Evolutionary conservation across 2,797 vertebrate species (phyloP).

Genomic region (Cossypha polioptera): DNA sequence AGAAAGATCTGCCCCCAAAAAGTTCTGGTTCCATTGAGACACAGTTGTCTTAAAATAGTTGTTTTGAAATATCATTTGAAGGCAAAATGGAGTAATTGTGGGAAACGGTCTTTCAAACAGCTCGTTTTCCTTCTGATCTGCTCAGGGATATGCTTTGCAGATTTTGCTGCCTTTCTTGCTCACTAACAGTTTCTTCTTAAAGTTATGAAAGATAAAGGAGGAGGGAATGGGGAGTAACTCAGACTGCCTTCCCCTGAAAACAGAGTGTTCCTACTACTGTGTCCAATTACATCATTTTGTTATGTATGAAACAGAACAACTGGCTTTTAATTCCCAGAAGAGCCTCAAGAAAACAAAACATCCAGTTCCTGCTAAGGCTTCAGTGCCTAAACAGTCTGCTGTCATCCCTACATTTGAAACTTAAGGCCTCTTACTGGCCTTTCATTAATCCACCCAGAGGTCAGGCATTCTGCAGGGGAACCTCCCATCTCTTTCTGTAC

Average conservation of each 20-base stretch:
- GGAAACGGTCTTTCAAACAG: constrained; percentile 23
- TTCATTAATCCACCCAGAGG: neutral
- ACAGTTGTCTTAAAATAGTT: constrained; percentile 25
- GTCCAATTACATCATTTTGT: neutral
- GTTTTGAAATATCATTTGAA: constrained; percentile 50
- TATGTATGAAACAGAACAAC: constrained; percentile 39
- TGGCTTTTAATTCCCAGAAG: constrained; percentile 10
- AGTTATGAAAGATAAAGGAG: neutral
- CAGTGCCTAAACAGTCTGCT: neutral
- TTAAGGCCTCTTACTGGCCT: neutral
- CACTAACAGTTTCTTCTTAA: neutral
- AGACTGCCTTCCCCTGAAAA: neutral
- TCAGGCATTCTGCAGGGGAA: neutral
- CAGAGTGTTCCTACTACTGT: neutral
- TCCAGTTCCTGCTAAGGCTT: constrained; percentile 5
- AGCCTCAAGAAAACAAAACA: constrained; percentile 15
- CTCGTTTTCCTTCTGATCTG: constrained; percentile 12
- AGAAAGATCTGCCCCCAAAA: constrained; percentile 25
- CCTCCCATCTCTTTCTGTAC: neutral
- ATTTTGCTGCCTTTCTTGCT: neutral
- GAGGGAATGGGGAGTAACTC: neutral
- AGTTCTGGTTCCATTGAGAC: constrained; percentile 37
- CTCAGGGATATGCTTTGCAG: neutral
- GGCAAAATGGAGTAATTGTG: constrained; percentile 24
- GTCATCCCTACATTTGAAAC: neutral